Evolutionary conservation across 2,888 invertebrate species (phyloP), one percentile per base, ranked within the genome.

Genomic region (Melieria crassipennis): DNA sequence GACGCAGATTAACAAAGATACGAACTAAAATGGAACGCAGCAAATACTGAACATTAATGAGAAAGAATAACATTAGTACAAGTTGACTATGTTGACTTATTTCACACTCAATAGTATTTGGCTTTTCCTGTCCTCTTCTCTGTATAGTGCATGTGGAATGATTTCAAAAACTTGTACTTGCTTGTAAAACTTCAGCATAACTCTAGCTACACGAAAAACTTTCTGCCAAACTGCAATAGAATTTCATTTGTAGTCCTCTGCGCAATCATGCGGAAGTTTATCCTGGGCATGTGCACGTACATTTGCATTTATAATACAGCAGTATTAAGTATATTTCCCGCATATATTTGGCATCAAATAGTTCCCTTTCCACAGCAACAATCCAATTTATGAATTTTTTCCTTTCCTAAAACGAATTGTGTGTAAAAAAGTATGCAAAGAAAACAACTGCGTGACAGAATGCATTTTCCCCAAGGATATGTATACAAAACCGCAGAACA

Each of bases 401-500:
- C 13, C 13, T 50, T 50, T 50, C 9, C 13, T 50, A 50, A 7
- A 52, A 52, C 11, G 9, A n/a, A 7, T 7, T n/a, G 52, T n/a
- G 13, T n/a, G 11, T 11, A 52, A 52, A 52, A 52, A 52, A 11
- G 13, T 52, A 52, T 52, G 11, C 52, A 52, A 52, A 52, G n/a
- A 52, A 52, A 52, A 52, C 52, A 52, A n/a, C 52, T 52, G 52
- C 52, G 52, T 52, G 52, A 52, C 52, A 52, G 52, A 52, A 13
- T 52, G 13, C 52, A 52, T 52, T 52, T 52, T 52, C 52, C 52
- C 52, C 52, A 52, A 52, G 52, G 52, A 52, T 52, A 52, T 52
- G 52, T 7, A n/a, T 13, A 13, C 52, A 52, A 13, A 13, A 52
- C 52, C 52, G 13, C 52, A 52, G 52, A 13, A 7, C 13, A 52